Base-by-base conservation (phyloP, 2,113 vertebrate species). In the Sylvicapra grimmia region DNA sequence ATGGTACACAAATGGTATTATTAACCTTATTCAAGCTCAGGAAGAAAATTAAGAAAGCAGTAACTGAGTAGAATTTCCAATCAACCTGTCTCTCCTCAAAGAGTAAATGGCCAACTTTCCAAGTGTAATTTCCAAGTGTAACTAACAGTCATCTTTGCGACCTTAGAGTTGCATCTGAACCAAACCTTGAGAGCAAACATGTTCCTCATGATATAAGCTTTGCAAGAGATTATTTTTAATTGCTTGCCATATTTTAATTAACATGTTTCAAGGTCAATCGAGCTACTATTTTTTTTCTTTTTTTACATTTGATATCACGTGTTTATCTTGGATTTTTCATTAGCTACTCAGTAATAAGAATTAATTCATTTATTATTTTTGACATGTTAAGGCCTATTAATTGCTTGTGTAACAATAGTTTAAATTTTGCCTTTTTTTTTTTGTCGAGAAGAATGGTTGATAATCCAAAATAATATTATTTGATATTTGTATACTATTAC, bases 61-160 rank as follows among this genome's bases (percentile, higher is more conserved):
- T 53, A 92, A 95, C 95, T 98, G 96, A 97, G 2, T 87, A 59
- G 18, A 77, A 96, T 97, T 98, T 98, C 47, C 44, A 97, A 27
- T 95, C 97, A 96, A 94, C 58, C 25, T 97, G 58, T 85, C 47
- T 86, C 47, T 86, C 44, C 3, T 96, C 49, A 58, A 18, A 79
- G 84, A 87, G 31, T 8, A 98, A 97, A 98, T 54, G 23, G 61
- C 18, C 33, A 95, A 49, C 6, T 97, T 77, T 44, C 72, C 72
- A 44, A 77, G 68, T 80, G 5, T 86, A 88, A 77, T 97, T 75
- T 75, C 36, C 68, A 75, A 75, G 6, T 84, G 13, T 88, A 89
- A 68, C 4, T 36, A 65, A 47, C 9, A 63, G 23, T 94, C 82
- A 85, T n/a, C n/a, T 82, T 36, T 83, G 40, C 19, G 4, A 15